Percentiles rank a stretch among this genome's conserved stretches.
These are phyloP conservation scores for Watsonalla cultraria DNA, from an alignment of 2,888 invertebrate genomes.

Conservation along the genomic window DNA sequence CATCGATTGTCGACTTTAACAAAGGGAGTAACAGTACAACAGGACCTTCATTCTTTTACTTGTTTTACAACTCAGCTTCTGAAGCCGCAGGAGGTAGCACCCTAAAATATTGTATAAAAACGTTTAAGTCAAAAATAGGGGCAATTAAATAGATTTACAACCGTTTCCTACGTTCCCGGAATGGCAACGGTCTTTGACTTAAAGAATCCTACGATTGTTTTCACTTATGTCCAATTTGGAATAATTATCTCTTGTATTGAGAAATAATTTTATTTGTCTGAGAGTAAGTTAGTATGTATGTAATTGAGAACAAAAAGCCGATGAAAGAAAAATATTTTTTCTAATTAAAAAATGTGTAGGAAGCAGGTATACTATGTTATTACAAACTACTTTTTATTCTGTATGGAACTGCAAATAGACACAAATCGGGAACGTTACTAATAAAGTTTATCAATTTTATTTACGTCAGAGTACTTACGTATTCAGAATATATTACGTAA, in stretches of 20 bases:
- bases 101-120: constrained; percentile 59
- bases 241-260: constrained; percentile 37
- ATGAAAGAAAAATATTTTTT: too few relatives aligned
- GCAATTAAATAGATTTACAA: constrained; percentile 75
- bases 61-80: constrained; percentile 69
- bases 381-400: too few relatives aligned
- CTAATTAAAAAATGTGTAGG: too few relatives aligned
- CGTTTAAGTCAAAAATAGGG: constrained; percentile 45
- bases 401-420: too few relatives aligned
- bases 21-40: constrained; percentile 62
- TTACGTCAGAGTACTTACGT: not conserved
- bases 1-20: constrained; percentile 48
- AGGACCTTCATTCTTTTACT: constrained; percentile 74
- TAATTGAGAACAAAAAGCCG: not conserved
- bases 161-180: constrained; percentile 54
- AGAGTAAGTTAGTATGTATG: not conserved
- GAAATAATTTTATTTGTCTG: not conserved
- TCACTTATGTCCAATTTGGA: constrained; percentile 37
- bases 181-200: constrained; percentile 35
- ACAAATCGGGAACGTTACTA: too few relatives aligned
- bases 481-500: not conserved
- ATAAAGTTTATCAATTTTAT: too few relatives aligned
- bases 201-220: constrained; percentile 26
- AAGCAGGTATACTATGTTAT: too few relatives aligned
- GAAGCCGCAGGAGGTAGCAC: constrained; percentile 70